Percentiles rank a stretch among this genome's conserved stretches.
phyloP scores from a whole-genome alignment of 2,797 vertebrate species.

The Aphelocoma californica region DNA sequence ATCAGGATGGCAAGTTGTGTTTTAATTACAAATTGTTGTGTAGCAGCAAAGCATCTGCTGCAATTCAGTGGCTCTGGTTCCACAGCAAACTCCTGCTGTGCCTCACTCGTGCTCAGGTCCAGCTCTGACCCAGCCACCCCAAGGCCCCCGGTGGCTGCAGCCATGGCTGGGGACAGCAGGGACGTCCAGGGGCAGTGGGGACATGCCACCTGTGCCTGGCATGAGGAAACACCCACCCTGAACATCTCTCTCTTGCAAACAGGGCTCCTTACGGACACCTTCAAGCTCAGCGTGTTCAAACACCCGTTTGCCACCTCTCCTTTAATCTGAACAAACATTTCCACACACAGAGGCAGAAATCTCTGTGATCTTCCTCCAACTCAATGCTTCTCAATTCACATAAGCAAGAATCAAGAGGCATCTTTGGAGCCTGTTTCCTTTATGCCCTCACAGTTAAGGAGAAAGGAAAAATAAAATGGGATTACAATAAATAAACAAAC shows the following conservation, averaged over 20 bases:
- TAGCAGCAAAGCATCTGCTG: conserved; percentile 29
- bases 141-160: background rate
- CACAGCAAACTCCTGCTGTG: background rate
- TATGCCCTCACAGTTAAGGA: background rate
- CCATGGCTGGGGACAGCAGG: background rate
- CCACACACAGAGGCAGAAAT: background rate
- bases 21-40: conserved; percentile 59
- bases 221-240: background rate
- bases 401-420: background rate
- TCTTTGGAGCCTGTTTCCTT: background rate
- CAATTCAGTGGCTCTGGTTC: background rate
- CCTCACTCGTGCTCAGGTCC: background rate
- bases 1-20: conserved; percentile 49
- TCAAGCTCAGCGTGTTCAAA: rapidly evolving
- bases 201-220: rapidly evolving
- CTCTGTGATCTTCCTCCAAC: background rate
- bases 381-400: background rate
- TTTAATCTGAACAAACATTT: background rate
- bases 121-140: background rate
- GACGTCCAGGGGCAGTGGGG: background rate
- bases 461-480: background rate
- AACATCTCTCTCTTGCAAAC: background rate
- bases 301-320: rapidly evolving
- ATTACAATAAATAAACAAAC: background rate
- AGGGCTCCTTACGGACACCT: background rate